Conservation (phyloP, 2,113 vertebrate genomes). For the Tamias sibiricus region DNA sequence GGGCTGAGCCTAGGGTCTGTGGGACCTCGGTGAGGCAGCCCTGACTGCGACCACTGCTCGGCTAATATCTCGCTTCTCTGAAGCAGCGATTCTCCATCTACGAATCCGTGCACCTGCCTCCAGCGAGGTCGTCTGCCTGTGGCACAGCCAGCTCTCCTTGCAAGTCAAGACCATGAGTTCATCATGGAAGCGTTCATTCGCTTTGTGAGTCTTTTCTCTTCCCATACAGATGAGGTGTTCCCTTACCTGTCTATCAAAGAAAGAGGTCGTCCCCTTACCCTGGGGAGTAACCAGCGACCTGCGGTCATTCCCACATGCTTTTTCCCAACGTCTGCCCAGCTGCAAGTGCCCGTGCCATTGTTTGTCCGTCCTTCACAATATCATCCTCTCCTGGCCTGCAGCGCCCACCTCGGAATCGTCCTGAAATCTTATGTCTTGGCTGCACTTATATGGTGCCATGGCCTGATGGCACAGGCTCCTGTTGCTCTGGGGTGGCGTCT, state of each 20-base stretch:
- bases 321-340: not conserved
- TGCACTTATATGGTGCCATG: not conserved
- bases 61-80: not conserved
- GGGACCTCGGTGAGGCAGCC: not conserved
- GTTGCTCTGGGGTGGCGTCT: not conserved
- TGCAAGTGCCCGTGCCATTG: no score
- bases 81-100: not conserved
- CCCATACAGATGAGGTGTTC: not conserved
- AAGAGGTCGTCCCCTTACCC: not conserved
- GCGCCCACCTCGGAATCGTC: not conserved
- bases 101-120: no score
- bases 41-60: not conserved
- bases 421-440: not conserved
- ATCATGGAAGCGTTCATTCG: not conserved
- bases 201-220: not conserved
- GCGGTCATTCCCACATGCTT: rapidly evolving
- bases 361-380: not conserved
- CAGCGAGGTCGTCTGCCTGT: not conserved
- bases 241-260: not conserved
- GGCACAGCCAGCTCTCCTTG: not conserved
- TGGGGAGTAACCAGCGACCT: not conserved
- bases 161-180: not conserved
- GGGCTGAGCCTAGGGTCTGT: no score
- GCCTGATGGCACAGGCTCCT: not conserved
- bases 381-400: rapidly evolving